Base-by-base conservation (phyloP, 2,113 vertebrate species). In the Synchiropus splendidus region DNA sequence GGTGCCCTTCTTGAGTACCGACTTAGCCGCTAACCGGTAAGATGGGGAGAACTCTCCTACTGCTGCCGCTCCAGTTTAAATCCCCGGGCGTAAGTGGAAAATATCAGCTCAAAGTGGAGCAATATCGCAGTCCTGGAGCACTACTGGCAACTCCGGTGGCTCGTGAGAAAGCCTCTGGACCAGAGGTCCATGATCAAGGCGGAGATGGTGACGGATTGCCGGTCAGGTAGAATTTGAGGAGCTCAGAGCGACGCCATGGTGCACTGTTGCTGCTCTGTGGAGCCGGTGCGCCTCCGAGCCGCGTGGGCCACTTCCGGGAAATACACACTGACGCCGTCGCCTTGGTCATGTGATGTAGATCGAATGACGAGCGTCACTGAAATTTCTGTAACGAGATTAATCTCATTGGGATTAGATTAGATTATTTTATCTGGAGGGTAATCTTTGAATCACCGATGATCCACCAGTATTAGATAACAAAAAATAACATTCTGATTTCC, bases 191-290 rank as follows among this genome's bases (percentile, higher is more conserved):
- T 87, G 67, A 70, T 84, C 70, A 84, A 81, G 80, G 79, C 79
- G 81, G 72, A 74, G 85, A 87, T 87, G 85, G 81, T 74, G 74
- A 76, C 74, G 85, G 85, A 87, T 87, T 85, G 75, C 78, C 73
- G 71, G 70, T 66, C 36, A 59, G 18, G 67, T 81, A 45, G 72
- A 36, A 57, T 75, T 63, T 62, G 55, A 67, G 46, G 36, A 42
- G 60, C 75, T 79, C 70, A 83, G 56, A 43, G 42, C 40, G 77
- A 74, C 79, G 78, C 83, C 84, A 86, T 86, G 61, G 47, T 71
- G 43, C 31, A 70, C 67, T 51, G 69, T 66, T 57, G 72, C 61
- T 62, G 61, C 54, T 41, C 69, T 46, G 56, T 36, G 51, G 58
- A 80, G 77, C 80, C 79, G 83, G 74, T 77, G 71, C 49, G 67